A percentile compares a stretch with the other conserved stretches of the same genome.
Evolutionary conservation across 2,888 invertebrate genomes (phyloP).

Genomic region (Atrina japonica): DNA sequence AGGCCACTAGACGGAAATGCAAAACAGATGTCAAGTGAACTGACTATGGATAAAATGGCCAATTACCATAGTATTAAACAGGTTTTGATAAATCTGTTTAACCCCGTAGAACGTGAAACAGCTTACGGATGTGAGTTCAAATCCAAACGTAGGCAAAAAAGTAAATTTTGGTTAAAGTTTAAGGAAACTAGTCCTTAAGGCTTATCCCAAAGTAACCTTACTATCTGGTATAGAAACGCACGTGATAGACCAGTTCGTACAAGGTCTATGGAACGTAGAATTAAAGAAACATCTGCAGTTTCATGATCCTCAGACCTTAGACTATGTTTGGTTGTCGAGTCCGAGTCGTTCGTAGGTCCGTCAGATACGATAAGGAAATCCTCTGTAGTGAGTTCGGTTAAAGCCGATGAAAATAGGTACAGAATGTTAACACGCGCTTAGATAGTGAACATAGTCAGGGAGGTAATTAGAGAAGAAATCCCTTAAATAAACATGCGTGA

Average conservation of each 20-base stretch:
- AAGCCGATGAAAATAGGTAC: no score
- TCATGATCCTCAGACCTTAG: not conserved
- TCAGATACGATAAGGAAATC: not conserved
- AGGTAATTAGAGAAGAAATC: no score
- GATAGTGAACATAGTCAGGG: no score
- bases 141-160: no score
- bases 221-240: not conserved
- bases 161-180: no score
- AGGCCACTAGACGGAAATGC: not conserved
- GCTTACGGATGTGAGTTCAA: not conserved
- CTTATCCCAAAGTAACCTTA: no score
- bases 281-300: not conserved
- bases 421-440: no score
- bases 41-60: not conserved
- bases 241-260: not conserved
- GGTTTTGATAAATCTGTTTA: not conserved
- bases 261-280: not conserved
- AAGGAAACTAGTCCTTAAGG: no score
- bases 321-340: not conserved
- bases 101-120: not conserved
- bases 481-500: no score
- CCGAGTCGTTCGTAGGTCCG: not conserved
- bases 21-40: slow-evolving; percentile 2
- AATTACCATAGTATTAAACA: not conserved
- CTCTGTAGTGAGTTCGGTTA: not conserved